Percentiles rank a stretch among this genome's conserved stretches.
These are phyloP conservation scores for Bathynomus jamesi DNA, from an alignment of 1,140 invertebrate genomes.

Conservation along the genomic window DNA sequence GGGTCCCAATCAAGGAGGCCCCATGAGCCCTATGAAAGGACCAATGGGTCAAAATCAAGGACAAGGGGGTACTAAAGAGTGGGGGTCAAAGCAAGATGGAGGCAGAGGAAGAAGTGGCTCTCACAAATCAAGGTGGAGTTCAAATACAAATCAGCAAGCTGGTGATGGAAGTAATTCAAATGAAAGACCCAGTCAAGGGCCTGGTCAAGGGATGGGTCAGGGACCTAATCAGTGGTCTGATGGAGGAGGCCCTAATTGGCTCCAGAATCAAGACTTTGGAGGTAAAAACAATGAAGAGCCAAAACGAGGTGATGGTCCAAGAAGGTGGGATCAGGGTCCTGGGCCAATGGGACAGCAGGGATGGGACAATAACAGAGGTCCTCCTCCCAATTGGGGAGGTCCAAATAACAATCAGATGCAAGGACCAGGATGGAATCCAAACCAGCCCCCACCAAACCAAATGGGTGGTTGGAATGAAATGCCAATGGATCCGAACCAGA, in stretches of 20 bases:
- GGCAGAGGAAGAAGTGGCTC: neutral
- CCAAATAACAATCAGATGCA: no score
- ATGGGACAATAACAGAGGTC: neutral
- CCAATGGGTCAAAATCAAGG: neutral
- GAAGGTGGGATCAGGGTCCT: no score
- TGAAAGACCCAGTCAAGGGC: neutral
- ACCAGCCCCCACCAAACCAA: no score
- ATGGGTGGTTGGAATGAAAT: no score
- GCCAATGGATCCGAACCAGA: neutral
- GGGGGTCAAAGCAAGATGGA: no score
- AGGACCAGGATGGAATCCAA: no score
- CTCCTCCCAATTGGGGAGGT: neutral
- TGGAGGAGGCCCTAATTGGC: neutral
- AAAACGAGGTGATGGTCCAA: neutral
- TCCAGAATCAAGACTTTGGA: no score
- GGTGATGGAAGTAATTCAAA: neutral
- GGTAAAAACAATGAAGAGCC: no score
- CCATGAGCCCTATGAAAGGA: neutral
- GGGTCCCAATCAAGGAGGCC: neutral
- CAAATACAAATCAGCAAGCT: neutral
- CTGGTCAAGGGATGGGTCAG: neutral
- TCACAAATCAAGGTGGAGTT: neutral
- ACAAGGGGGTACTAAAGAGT: no score
- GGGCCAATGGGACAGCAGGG: neutral
- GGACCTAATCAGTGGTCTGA: neutral